Evolutionary conservation across 2,113 vertebrate species (phyloP).

Genomic region (Argyrosomus japonicus): DNA sequence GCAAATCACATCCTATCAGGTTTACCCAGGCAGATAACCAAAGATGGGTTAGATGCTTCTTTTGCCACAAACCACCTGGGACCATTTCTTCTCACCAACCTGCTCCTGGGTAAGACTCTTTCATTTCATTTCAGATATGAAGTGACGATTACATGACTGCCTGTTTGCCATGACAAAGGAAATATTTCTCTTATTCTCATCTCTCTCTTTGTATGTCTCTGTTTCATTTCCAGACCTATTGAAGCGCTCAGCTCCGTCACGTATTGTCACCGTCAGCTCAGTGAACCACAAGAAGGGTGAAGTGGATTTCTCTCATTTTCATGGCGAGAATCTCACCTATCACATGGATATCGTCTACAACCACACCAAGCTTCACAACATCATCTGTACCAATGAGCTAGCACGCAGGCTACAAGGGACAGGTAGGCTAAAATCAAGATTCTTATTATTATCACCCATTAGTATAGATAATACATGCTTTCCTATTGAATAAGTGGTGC

Average conservation of each 20-base stretch:
- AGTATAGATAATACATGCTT: neutral
- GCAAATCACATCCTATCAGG: constrained; percentile 69
- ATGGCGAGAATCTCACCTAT: constrained; percentile 67
- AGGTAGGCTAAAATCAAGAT: constrained; percentile 71
- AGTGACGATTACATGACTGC: neutral
- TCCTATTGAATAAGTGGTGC: neutral
- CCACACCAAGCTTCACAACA: constrained; percentile 90
- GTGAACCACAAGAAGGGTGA: constrained; percentile 78
- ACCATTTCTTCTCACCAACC: constrained; percentile 91
- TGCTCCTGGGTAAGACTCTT: constrained; percentile 86
- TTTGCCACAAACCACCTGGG: constrained; percentile 91
- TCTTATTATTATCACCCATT: neutral
- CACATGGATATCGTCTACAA: constrained; percentile 58
- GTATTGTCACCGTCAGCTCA: constrained; percentile 88
- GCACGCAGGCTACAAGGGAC: constrained; percentile 85
- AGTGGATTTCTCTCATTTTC: constrained; percentile 82
- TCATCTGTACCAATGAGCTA: constrained; percentile 88
- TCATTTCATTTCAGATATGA: neutral
- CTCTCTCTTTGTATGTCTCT: neutral
- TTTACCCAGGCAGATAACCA: constrained; percentile 80
- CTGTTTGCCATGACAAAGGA: neutral
- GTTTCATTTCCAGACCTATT: constrained; percentile 81
- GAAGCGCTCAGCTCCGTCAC: constrained; percentile 82
- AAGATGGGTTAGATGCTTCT: constrained; percentile 85
- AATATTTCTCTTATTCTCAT: neutral